Evolutionary conservation across 2,888 invertebrate species (phyloP).

Genomic region (Erebia ligea): DNA sequence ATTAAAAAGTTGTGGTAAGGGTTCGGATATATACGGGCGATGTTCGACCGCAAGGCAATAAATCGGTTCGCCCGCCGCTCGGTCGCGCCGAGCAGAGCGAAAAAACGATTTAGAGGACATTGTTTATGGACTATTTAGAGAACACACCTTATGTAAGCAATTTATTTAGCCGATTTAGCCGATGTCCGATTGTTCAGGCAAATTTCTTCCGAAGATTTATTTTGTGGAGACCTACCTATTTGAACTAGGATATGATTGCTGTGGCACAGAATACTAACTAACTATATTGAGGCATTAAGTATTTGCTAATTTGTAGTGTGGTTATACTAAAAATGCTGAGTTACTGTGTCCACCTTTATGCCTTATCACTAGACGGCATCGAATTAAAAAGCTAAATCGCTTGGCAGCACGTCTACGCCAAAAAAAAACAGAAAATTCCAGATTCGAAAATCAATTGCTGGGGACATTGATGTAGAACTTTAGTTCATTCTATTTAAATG

Average conservation of each 20-base stretch:
- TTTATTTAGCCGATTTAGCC: constrained; percentile 34
- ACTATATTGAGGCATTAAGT: no score
- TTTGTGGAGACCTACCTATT: background rate
- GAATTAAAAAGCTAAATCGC: no score
- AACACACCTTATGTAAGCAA: constrained; percentile 36
- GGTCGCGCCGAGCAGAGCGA: constrained; percentile 51
- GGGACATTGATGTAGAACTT: no score
- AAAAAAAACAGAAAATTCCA: no score
- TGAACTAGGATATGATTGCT: background rate
- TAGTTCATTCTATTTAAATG: no score
- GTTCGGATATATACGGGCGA: constrained; percentile 37
- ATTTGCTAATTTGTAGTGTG: no score
- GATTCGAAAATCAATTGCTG: no score
- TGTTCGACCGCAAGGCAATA: constrained; percentile 52
- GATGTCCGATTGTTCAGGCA: constrained; percentile 19
- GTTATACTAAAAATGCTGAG: no score
- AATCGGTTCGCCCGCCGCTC: constrained; percentile 47
- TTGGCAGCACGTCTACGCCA: no score
- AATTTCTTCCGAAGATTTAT: constrained; percentile 18
- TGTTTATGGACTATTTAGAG: constrained; percentile 41
- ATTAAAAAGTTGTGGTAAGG: no score
- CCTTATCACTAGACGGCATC: no score
- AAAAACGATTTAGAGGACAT: constrained; percentile 35
- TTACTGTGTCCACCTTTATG: no score
- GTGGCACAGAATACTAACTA: background rate